Evolutionary conservation across 1,140 invertebrate genomes (phyloP).

Genomic region (Hestina assimilis): DNA sequence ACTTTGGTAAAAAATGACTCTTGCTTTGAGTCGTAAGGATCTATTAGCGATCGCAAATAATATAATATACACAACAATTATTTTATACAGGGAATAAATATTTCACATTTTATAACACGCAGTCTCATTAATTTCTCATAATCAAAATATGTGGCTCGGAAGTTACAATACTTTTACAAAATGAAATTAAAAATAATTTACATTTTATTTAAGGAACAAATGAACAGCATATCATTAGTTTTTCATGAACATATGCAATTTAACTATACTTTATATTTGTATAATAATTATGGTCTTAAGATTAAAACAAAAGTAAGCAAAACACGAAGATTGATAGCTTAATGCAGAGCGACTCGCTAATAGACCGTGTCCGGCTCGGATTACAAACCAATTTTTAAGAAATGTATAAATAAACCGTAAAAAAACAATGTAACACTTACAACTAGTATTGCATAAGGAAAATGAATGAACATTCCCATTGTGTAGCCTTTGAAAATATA

Average conservation of each 20-base stretch:
- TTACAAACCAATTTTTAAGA: conserved; percentile 38
- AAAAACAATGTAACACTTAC: conserved; percentile 78
- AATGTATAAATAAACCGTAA: conserved; percentile 67
- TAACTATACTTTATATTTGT: conserved; percentile 9
- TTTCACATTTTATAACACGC: conserved; percentile 26
- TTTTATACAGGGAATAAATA: conserved; percentile 24
- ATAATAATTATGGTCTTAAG: background rate
- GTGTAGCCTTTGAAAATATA: conserved; percentile 48
- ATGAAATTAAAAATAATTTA: conserved; percentile 7
- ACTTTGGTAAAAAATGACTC: conserved; percentile 66
- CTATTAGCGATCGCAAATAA: conserved; percentile 41
- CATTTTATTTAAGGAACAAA: conserved; percentile 12
- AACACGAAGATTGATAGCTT: background rate
- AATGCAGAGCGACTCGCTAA: conserved; percentile 32
- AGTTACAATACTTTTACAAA: conserved; percentile 19
- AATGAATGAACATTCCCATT: conserved; percentile 53
- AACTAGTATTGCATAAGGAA: conserved; percentile 78
- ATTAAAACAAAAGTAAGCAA: background rate
- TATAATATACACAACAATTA: conserved; percentile 7
- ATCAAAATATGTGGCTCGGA: conserved; percentile 13
- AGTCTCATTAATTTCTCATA: conserved; percentile 32
- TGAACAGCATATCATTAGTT: conserved; percentile 12
- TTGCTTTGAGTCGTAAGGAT: conserved; percentile 35
- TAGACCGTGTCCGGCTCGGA: conserved; percentile 37
- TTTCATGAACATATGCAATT: conserved; percentile 1